phyloP scores from a whole-genome alignment of 2,888 invertebrate genomes.

The Acanthopleura granulata region DNA sequence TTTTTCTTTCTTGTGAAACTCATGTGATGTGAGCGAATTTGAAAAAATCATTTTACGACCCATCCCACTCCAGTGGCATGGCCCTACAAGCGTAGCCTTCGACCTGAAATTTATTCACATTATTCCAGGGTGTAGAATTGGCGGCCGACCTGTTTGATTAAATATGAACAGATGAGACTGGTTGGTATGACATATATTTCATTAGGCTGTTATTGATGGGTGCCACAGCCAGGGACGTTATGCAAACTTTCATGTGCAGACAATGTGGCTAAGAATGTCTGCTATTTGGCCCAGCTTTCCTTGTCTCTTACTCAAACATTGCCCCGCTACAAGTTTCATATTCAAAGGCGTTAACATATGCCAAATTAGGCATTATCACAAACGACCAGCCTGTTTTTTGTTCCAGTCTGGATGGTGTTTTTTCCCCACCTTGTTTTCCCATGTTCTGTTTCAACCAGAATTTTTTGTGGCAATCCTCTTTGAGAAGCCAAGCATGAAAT shows the following conservation, averaged over 20 bases:
- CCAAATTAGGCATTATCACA: slow-evolving; percentile 17
- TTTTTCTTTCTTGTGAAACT: not conserved
- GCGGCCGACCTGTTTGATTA: slow-evolving; percentile 28
- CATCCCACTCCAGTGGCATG: not conserved
- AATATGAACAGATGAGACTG: slow-evolving; percentile 21
- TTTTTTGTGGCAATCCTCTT: no score
- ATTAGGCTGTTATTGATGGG: slow-evolving; percentile 24
- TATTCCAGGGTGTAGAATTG: slow-evolving; percentile 19
- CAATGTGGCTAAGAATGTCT: not conserved
- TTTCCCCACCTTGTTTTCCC: not conserved
- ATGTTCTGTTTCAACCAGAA: no score
- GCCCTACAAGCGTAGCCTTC: not conserved
- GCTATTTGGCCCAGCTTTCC: slow-evolving; percentile 10
- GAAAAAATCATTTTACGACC: not conserved
- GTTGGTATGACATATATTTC: slow-evolving; percentile 29
- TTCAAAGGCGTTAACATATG: slow-evolving; percentile 8
- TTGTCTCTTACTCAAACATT: not conserved
- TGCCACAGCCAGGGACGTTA: not conserved
- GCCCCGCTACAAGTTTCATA: not conserved
- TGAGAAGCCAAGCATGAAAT: no score
- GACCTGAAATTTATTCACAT: slow-evolving; percentile 30
- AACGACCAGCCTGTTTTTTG: slow-evolving; percentile 3
- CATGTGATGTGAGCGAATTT: no score
- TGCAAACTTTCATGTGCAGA: not conserved
- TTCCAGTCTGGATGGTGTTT: not conserved